These are phyloP conservation scores for Leptinotarsa tumamoca DNA, from an alignment of 2,888 invertebrate species.

Conservation along the genomic window DNA sequence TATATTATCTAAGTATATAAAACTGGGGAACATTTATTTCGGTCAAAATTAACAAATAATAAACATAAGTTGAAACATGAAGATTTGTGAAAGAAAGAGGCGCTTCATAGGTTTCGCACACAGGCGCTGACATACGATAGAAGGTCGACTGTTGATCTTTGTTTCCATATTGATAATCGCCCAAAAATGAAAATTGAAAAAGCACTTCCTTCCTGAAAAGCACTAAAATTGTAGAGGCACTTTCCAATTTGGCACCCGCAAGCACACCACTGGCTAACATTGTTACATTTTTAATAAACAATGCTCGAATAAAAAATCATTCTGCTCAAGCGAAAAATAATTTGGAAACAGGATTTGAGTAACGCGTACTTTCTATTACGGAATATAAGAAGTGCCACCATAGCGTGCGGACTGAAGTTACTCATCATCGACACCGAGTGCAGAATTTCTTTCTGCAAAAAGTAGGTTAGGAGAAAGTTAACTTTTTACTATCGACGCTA, in stretches of 20 bases:
- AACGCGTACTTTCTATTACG: slow-evolving; percentile 25
- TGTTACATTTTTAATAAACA: slow-evolving; percentile 17
- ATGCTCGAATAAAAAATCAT: slow-evolving; percentile 2
- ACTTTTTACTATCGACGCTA: slow-evolving; percentile 63
- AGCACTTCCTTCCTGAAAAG: too few species aligned
- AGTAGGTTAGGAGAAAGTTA: slow-evolving; percentile 67
- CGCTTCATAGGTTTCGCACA: too few species aligned
- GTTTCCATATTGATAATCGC: too few species aligned
- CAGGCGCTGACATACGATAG: too few species aligned
- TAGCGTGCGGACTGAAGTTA: slow-evolving; percentile 35
- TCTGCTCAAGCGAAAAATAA: slow-evolving; percentile 16
- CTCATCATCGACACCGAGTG: slow-evolving; percentile 41
- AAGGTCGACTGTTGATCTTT: too few species aligned
- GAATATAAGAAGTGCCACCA: slow-evolving; percentile 33
- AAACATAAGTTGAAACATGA: too few species aligned
- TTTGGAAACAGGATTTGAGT: slow-evolving; percentile 25
- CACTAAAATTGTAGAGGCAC: too few species aligned
- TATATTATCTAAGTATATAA: too few species aligned
- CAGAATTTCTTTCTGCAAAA: slow-evolving; percentile 54
- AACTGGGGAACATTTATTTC: too few species aligned
- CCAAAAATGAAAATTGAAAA: too few species aligned
- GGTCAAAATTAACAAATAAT: too few species aligned
- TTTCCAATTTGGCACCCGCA: not conserved
- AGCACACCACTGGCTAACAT: slow-evolving; percentile 7
- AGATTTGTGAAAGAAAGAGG: too few species aligned